These are phyloP conservation scores for Lacanobia wlatinum DNA, from an alignment of 2,888 invertebrate genomes.

Conservation along the genomic window DNA sequence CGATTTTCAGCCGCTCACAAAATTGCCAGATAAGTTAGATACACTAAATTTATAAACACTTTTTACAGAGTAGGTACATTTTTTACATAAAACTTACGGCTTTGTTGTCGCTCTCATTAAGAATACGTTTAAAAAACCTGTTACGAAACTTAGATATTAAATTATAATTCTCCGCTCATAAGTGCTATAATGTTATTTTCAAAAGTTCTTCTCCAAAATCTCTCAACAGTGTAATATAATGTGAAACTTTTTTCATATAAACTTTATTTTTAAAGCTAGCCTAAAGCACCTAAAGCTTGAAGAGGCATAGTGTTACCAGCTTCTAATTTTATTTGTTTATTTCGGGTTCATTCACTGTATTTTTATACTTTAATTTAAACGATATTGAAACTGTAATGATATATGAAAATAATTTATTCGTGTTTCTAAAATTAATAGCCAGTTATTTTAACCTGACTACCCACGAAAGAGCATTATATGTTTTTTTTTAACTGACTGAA, in stretches of 20 bases:
- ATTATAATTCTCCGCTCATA: conserved; percentile 35
- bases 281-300: conserved; percentile 5
- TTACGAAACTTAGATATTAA: conserved; percentile 30
- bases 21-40: background rate
- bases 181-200: conserved; percentile 42
- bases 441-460: background rate
- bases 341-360: background rate
- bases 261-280: conserved; percentile 44
- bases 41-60: background rate
- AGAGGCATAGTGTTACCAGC: conserved; percentile 16
- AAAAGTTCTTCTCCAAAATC: conserved; percentile 46
- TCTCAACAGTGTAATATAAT: conserved; percentile 52
- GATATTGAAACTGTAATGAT: background rate
- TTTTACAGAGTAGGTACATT: background rate
- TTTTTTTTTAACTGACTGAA: too few species aligned
- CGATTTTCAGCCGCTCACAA: background rate
- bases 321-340: conserved; percentile 29
- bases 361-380: background rate
- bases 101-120: background rate
- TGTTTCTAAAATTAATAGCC: background rate
- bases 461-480: background rate
- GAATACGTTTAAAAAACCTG: conserved; percentile 5
- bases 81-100: background rate
- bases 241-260: conserved; percentile 61
- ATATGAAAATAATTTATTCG: background rate